Conservation (phyloP, 1,140 invertebrate genomes). For the Tetramorium alpestre region DNA sequence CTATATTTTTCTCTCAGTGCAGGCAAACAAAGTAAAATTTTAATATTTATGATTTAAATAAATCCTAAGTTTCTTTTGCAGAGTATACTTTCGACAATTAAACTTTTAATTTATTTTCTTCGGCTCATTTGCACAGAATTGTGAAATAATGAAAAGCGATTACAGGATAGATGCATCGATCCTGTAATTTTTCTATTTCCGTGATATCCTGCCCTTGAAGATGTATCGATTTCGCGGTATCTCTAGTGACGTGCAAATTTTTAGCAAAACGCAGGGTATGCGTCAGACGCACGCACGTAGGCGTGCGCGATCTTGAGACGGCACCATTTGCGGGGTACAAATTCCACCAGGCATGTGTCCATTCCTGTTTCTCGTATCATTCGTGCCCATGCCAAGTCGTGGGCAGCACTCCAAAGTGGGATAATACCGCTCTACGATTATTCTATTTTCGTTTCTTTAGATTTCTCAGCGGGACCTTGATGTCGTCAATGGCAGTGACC, state of each 20-base stretch:
- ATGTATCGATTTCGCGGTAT: conserved; percentile 21
- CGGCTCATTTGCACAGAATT: background rate
- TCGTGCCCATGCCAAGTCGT: background rate
- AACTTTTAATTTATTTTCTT: background rate
- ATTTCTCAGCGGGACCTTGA: background rate
- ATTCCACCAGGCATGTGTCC: conserved; percentile 23
- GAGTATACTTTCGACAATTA: background rate
- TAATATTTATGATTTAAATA: background rate
- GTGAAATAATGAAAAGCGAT: background rate
- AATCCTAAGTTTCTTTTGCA: background rate
- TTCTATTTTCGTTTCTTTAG: conserved; percentile 30
- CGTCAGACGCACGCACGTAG: background rate
- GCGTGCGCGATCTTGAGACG: background rate
- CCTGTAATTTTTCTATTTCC: background rate
- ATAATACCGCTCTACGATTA: conserved; percentile 8
- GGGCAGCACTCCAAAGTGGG: conserved; percentile 45
- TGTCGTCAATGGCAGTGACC: conserved; percentile 10
- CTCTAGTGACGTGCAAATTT: background rate
- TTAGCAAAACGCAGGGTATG: background rate
- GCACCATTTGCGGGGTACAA: conserved; percentile 22
- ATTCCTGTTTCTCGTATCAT: background rate
- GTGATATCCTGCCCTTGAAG: background rate
- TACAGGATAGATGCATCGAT: background rate
- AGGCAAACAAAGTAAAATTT: background rate
- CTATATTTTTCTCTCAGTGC: no score